Percentiles rank a stretch among this genome's conserved stretches.
Conservation (phyloP, 2,888 invertebrate genomes). For the Pseudanteris insignis region DNA sequence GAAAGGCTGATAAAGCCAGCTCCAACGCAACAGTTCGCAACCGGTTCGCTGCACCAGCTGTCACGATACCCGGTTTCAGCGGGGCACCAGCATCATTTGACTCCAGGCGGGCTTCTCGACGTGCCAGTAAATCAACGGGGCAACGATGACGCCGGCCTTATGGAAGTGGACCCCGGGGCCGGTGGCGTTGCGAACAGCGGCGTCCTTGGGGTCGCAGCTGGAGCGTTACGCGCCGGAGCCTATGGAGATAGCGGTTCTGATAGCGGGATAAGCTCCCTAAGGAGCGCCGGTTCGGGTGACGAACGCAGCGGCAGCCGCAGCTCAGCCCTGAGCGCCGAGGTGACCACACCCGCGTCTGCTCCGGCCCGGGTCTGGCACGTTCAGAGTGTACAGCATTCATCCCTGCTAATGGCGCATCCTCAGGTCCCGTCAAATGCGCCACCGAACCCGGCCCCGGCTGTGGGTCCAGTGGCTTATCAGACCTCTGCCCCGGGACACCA, state of each 20-base stretch:
- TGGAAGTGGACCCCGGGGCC: slow-evolving; percentile 61
- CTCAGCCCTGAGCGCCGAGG: slow-evolving; percentile 80
- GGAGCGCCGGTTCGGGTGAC: slow-evolving; percentile 77
- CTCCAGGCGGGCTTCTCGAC: slow-evolving; percentile 46
- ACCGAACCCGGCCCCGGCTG: slow-evolving; percentile 52
- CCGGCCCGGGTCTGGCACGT: slow-evolving; percentile 68
- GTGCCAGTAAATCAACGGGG: slow-evolving; percentile 51
- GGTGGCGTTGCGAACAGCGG: slow-evolving; percentile 54
- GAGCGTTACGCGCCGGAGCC: slow-evolving; percentile 63
- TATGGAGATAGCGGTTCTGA: slow-evolving; percentile 70
- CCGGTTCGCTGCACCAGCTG: slow-evolving; percentile 50
- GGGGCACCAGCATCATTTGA: slow-evolving; percentile 50
- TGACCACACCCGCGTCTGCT: slow-evolving; percentile 68
- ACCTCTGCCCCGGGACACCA: slow-evolving; percentile 52
- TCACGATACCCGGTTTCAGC: slow-evolving; percentile 46
- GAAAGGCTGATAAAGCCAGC: slow-evolving; percentile 63
- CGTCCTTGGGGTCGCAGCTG: slow-evolving; percentile 50
- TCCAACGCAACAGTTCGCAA: slow-evolving; percentile 50
- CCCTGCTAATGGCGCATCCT: slow-evolving; percentile 72
- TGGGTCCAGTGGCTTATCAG: slow-evolving; percentile 60
- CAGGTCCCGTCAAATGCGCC: slow-evolving; percentile 54
- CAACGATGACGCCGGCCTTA: slow-evolving; percentile 61
- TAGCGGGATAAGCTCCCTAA: slow-evolving; percentile 80
- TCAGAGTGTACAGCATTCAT: slow-evolving; percentile 72
- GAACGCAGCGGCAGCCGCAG: slow-evolving; percentile 80